Percentiles rank a stretch among this genome's conserved stretches.
phyloP scores from a whole-genome alignment of 2,888 invertebrate species.

The Drosophila buzzatii region DNA sequence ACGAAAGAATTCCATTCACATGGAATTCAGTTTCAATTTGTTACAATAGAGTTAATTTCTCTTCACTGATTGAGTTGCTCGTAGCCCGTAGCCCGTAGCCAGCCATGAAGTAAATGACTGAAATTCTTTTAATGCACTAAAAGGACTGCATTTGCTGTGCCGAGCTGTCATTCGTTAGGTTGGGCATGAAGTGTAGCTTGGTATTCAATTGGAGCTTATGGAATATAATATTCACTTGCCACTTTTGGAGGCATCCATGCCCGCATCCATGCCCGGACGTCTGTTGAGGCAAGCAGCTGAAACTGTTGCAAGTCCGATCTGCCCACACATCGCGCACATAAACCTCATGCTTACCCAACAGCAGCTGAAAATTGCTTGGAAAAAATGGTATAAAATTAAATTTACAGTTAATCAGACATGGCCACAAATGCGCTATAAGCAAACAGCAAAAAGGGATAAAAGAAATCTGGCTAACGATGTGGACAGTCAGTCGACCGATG shows the following conservation, averaged over 20 bases:
- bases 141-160: neutral
- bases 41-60: no score
- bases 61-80: neutral
- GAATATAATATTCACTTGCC: slow-evolving; percentile 1
- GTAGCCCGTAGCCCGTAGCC: neutral
- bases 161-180: neutral
- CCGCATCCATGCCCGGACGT: neutral
- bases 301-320: neutral
- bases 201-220: neutral
- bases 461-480: slow-evolving; percentile 64
- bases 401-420: slow-evolving; percentile 81
- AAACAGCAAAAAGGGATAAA: slow-evolving; percentile 51
- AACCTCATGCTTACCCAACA: neutral
- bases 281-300: neutral
- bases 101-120: neutral
- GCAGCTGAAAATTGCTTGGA: slow-evolving; percentile 6
- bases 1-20: neutral
- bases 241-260: neutral
- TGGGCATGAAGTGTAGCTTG: neutral
- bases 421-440: slow-evolving; percentile 80
- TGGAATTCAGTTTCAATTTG: neutral
- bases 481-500: slow-evolving; percentile 3
- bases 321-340: neutral
- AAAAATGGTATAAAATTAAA: slow-evolving; percentile 64
- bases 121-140: neutral